A percentile compares a stretch with the other conserved stretches of the same genome.
phyloP scores from a whole-genome alignment of 2,888 invertebrate species.

The Heliconius sara region DNA sequence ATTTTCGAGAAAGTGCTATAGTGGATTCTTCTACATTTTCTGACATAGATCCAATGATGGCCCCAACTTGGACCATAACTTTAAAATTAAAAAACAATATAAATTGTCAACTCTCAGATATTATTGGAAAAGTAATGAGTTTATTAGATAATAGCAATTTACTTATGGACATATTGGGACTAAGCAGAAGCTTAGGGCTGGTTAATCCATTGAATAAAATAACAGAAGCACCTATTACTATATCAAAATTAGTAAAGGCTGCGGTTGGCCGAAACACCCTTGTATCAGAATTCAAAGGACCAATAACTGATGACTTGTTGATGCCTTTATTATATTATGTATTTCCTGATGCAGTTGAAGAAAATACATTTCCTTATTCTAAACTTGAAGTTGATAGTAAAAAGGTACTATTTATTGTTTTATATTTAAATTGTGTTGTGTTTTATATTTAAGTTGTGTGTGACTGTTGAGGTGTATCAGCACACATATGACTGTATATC shows the following conservation, averaged over 20 bases:
- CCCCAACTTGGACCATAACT: slow-evolving; percentile 91
- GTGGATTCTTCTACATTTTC: slow-evolving; percentile 94
- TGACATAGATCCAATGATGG: slow-evolving; percentile 91
- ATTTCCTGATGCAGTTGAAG: slow-evolving; percentile 93
- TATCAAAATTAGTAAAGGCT: slow-evolving; percentile 83
- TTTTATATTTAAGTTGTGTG: slow-evolving; percentile 22
- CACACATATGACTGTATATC: not conserved
- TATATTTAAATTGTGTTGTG: slow-evolving; percentile 28
- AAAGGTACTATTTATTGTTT: slow-evolving; percentile 56
- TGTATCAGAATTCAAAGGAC: slow-evolving; percentile 87
- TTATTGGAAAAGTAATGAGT: slow-evolving; percentile 88
- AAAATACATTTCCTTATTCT: slow-evolving; percentile 82
- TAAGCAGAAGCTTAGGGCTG: slow-evolving; percentile 76
- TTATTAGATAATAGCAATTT: slow-evolving; percentile 83
- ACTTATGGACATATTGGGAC: slow-evolving; percentile 77
- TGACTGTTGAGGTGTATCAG: not conserved
- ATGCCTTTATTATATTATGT: slow-evolving; percentile 91
- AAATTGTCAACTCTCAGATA: slow-evolving; percentile 90
- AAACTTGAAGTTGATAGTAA: slow-evolving; percentile 77
- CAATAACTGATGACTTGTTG: slow-evolving; percentile 89
- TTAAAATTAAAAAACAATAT: slow-evolving; percentile 87
- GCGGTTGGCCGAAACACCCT: slow-evolving; percentile 79
- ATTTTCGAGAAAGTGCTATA: slow-evolving; percentile 92
- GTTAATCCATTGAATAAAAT: slow-evolving; percentile 87
- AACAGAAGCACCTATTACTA: slow-evolving; percentile 90